These are phyloP conservation scores for Cheilosia pagana DNA, from an alignment of 2,888 invertebrate species.

Conservation along the genomic window DNA sequence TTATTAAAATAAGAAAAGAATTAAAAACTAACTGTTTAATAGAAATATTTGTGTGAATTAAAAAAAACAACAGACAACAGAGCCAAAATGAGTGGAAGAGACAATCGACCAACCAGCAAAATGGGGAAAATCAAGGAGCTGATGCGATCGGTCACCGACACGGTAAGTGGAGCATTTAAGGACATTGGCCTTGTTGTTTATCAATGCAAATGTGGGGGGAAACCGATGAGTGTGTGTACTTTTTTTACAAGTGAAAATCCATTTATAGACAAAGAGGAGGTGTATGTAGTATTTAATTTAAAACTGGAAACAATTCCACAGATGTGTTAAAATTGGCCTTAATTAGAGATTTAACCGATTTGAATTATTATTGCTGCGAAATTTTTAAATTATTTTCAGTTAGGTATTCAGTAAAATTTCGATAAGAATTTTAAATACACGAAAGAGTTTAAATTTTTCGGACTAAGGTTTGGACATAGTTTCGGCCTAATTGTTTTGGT, in stretches of 20 bases:
- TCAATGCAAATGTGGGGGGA: neutral
- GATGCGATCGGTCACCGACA: constrained; percentile 78
- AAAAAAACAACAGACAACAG: constrained; percentile 15
- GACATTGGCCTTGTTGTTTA: neutral
- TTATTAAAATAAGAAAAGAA: neutral
- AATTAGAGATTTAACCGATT: too few relatives aligned
- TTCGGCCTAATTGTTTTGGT: too few relatives aligned
- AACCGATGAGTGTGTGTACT: neutral
- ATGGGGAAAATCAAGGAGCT: constrained; percentile 83
- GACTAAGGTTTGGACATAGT: too few relatives aligned
- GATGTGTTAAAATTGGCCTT: too few relatives aligned
- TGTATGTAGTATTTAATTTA: neutral
- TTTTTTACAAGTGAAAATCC: neutral
- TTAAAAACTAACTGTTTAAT: constrained; percentile 2
- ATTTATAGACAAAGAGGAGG: neutral
- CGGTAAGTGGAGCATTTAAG: constrained; percentile 54
- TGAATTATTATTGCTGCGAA: too few relatives aligned
- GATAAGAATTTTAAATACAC: too few relatives aligned
- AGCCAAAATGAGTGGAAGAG: constrained; percentile 82
- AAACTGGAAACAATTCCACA: too few relatives aligned
- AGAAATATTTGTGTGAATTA: neutral
- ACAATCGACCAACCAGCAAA: constrained; percentile 81
- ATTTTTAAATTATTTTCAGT: too few relatives aligned
- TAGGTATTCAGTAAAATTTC: too few relatives aligned
- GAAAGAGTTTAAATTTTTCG: too few relatives aligned